A percentile compares a stretch with the other conserved stretches of the same genome.
These are phyloP conservation scores for Muntiacus muntjak DNA, from an alignment of 2,113 vertebrate genomes.

Conservation along the genomic window DNA sequence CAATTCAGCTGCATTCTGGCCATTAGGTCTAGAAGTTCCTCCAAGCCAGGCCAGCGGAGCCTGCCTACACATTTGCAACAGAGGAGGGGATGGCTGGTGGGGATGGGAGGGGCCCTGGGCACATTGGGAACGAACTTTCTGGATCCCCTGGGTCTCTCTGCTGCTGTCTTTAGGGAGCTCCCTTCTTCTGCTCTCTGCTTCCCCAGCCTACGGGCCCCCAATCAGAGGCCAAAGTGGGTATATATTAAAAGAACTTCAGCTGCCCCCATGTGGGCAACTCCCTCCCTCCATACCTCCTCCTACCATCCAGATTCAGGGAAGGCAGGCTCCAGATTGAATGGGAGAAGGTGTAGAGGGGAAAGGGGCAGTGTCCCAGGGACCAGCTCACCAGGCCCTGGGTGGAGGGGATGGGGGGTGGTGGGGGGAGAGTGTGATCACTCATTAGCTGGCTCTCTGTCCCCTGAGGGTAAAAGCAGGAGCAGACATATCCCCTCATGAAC, in stretches of 20 bases:
- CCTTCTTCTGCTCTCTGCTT: neutral
- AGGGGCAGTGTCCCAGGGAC: neutral
- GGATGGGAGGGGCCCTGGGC: rapidly evolving
- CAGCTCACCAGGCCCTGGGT: neutral
- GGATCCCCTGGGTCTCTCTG: neutral
- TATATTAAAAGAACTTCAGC: neutral
- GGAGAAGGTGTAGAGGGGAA: no score
- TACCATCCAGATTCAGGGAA: neutral
- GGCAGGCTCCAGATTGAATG: neutral
- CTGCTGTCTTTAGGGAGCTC: neutral
- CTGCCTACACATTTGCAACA: neutral
- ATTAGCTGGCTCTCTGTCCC: neutral
- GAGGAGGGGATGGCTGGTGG: rapidly evolving
- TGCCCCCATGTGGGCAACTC: neutral
- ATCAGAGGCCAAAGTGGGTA: rapidly evolving
- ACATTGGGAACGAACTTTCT: neutral
- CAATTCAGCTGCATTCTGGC: conserved; percentile 54
- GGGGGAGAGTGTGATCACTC: no score
- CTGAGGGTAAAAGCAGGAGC: neutral
- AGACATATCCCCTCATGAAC: rapidly evolving
- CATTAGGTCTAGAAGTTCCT: conserved; percentile 71
- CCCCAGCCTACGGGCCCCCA: neutral
- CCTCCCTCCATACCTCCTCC: neutral
- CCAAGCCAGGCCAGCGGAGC: conserved; percentile 51
- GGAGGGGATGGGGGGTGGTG: rapidly evolving